Evolutionary conservation across 2,888 invertebrate species (phyloP), one percentile per base, ranked within the genome.

Genomic region (Pseudeuparius sepicola): DNA sequence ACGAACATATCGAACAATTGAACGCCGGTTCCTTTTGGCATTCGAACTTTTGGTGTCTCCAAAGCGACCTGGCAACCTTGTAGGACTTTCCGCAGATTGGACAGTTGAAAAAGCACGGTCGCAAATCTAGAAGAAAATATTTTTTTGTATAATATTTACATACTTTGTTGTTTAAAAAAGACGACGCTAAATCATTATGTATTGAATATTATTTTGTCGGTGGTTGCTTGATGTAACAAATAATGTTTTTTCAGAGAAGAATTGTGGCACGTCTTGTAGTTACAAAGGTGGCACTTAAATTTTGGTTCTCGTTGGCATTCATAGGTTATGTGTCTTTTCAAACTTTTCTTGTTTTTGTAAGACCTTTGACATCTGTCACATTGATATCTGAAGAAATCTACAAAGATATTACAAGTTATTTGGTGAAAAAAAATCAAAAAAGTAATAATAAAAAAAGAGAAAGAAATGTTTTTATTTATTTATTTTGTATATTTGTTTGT

Each of bases 11-110:
- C 2, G 41, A 34, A 24, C 51, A 51, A 11, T 37, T 40, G 26
- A 54, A 54, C 6, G 45, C 40, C 9, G 54, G 53, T 9, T 46
- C 50, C 36, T 50, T 48, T 29, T 52, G 50, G 36, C 54, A 54
- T 32, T 54, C 53, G 39, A 7, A 20, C 28, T 50, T 52, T 10
- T 45, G 43, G 29, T 53, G 54, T 29, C 54, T 43, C 50, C 51
- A 50, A n/a, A 53, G 33, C 2, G 54, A 53, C 16, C 53, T 34
- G 24, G 48, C 47, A 4, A 48, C 51, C 39, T 52, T 54, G 37
- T 54, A 54, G 5, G 26, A 33, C 13, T 48, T 43, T 12, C 50
- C 51, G 24, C 54, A 54, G 11, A 42, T 45, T 4, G 13, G 14
- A 37, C 54, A 54, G 3, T 37, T 37, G n/a, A n/a, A n/a, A n/a